Evolutionary conservation across 2,797 vertebrate species (phyloP).

Genomic region (Syngnathus acus): DNA sequence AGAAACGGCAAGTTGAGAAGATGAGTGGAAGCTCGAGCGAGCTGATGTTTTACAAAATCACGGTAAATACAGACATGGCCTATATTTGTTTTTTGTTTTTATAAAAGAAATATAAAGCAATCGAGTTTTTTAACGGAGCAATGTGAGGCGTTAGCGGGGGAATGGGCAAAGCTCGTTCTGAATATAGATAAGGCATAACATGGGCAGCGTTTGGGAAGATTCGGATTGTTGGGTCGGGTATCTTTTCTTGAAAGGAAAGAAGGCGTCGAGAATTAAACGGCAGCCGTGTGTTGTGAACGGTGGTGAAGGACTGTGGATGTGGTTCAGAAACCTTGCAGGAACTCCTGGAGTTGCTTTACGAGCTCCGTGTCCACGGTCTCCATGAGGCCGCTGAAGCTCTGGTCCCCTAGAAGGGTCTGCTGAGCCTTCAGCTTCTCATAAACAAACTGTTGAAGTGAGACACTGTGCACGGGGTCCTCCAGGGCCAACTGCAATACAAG

Average conservation of each 20-base stretch:
- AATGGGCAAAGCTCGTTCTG: constrained; percentile 35
- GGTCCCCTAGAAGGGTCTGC: constrained; percentile 85
- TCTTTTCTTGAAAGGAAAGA: constrained; percentile 16
- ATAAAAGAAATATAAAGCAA: constrained; percentile 14
- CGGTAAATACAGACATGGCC: not conserved
- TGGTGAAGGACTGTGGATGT: constrained; percentile 15
- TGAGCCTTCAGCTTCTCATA: constrained; percentile 96
- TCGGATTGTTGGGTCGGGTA: constrained; percentile 23
- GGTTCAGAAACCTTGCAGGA: constrained; percentile 82
- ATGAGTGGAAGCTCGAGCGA: constrained; percentile 54
- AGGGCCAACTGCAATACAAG: constrained; percentile 77
- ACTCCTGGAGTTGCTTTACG: constrained; percentile 88
- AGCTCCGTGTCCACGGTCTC: constrained; percentile 95
- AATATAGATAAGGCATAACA: constrained; percentile 59
- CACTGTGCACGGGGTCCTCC: constrained; percentile 90
- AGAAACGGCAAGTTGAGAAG: constrained; percentile 30
- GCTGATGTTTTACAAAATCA: not conserved
- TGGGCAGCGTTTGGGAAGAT: constrained; percentile 35
- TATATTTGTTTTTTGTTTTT: not conserved
- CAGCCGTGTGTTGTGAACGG: constrained; percentile 30
- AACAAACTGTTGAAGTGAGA: constrained; percentile 89
- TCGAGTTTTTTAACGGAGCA: constrained; percentile 21
- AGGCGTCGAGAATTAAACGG: constrained; percentile 17
- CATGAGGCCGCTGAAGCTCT: constrained; percentile 87
- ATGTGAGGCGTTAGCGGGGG: constrained; percentile 26